Evolutionary conservation across 2,113 vertebrate species (phyloP).

Genomic region (Podarcis raffonei): DNA sequence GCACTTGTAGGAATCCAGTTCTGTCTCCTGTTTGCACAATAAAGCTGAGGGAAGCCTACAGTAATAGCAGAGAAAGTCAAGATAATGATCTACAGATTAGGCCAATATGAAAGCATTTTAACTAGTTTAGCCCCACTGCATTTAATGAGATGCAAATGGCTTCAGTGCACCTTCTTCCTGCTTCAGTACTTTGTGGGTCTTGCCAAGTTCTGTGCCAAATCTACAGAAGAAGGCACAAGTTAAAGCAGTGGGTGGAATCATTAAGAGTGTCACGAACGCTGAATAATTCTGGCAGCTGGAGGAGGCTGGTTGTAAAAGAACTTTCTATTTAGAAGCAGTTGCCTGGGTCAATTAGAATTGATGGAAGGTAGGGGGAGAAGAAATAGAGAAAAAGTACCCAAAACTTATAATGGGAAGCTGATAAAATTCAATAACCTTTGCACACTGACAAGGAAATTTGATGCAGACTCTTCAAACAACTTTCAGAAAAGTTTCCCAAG

Average conservation of each 20-base stretch:
- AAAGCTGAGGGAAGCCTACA: conserved; percentile 13
- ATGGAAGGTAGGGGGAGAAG: background rate
- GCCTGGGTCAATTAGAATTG: conserved; percentile 20
- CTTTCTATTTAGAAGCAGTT: conserved; percentile 20
- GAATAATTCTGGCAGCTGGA: conserved; percentile 19
- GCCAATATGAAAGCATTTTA: background rate
- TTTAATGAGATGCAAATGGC: conserved; percentile 15
- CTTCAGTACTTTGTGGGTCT: conserved; percentile 10
- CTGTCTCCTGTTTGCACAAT: background rate
- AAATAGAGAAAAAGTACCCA: conserved; percentile 34
- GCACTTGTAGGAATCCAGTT: background rate
- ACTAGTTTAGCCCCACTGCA: background rate
- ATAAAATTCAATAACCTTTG: conserved; percentile 39
- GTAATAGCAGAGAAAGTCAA: conserved; percentile 6
- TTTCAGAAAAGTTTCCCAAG: conserved; percentile 9
- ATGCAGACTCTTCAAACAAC: conserved; percentile 39
- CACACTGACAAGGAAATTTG: conserved; percentile 30
- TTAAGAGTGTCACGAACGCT: conserved; percentile 13
- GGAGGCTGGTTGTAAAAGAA: conserved; percentile 25
- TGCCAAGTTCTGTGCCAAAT: background rate
- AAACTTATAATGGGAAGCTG: conserved; percentile 22
- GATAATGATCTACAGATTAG: background rate
- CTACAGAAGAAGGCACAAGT: conserved; percentile 27
- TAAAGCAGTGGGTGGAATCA: conserved; percentile 29
- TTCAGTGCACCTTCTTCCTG: conserved; percentile 1